Evolutionary conservation across 2,113 vertebrate species (phyloP).

Genomic region (Ploceus nigricollis): DNA sequence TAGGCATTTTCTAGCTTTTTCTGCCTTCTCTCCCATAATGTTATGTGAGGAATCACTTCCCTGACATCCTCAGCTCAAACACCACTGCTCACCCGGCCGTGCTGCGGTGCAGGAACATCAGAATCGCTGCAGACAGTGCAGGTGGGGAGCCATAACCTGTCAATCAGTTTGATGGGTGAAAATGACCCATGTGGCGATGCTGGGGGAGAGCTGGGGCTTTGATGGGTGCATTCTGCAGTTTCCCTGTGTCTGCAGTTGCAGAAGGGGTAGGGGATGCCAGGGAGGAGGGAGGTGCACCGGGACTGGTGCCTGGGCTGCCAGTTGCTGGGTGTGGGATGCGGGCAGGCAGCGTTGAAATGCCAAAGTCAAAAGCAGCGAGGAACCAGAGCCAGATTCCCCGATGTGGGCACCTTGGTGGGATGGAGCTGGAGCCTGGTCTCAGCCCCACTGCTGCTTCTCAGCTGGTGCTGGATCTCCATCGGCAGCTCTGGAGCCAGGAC

Average conservation of each 20-base stretch:
- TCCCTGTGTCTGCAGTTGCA: background rate
- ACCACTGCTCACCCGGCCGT: accelerated
- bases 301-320: background rate
- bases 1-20: background rate
- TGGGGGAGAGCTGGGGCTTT: background rate
- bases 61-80: background rate
- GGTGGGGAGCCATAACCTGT: accelerated
- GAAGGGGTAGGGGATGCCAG: background rate
- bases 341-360: background rate
- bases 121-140: background rate
- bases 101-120: background rate
- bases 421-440: background rate
- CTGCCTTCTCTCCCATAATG: background rate
- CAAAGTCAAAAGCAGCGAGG: background rate
- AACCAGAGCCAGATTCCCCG: background rate
- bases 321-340: background rate
- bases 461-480: background rate
- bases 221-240: background rate
- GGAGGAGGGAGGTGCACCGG: background rate
- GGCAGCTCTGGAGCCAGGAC: background rate
- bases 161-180: background rate
- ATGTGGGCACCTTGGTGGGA: background rate
- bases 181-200: accelerated
- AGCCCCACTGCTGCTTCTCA: accelerated
- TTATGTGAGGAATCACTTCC: background rate